phyloP scores from a whole-genome alignment of 2,888 invertebrate species.

The Piscicola geometra region DNA sequence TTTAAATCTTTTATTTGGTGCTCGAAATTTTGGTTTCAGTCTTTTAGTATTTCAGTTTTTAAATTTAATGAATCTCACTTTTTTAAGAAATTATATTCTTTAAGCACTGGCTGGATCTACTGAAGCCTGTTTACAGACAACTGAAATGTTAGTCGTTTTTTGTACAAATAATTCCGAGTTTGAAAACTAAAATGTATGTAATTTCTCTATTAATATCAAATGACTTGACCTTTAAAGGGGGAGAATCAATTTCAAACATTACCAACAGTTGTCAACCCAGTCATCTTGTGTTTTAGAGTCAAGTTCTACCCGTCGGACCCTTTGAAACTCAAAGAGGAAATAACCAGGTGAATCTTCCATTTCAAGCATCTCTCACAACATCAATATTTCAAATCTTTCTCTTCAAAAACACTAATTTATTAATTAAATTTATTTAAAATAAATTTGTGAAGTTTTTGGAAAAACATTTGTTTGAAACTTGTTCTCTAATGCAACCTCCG shows the following conservation, averaged over 20 bases:
- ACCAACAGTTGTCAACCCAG: conserved; percentile 76
- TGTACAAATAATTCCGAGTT: not conserved
- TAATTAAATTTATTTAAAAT: no score
- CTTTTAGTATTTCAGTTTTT: no score
- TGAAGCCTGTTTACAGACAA: conserved; percentile 81
- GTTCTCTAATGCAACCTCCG: not conserved
- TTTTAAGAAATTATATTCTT: no score
- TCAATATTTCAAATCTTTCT: no score
- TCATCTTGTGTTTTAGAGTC: conserved; percentile 88
- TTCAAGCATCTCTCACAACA: no score
- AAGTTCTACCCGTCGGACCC: conserved; percentile 97
- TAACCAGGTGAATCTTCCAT: conserved; percentile 64
- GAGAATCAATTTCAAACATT: no score
- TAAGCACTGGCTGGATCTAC: conserved; percentile 90
- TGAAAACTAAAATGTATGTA: conserved; percentile 15
- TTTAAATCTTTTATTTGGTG: no score
- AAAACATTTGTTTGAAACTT: no score
- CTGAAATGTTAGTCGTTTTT: conserved; percentile 63
- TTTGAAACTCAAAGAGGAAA: conserved; percentile 80
- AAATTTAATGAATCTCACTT: no score
- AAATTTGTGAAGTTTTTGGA: no score
- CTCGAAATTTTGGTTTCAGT: no score
- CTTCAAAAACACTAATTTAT: no score
- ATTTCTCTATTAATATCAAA: conserved; percentile 7
- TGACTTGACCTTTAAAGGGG: not conserved